Evolutionary conservation across 2,888 invertebrate genomes (phyloP), one percentile per base, ranked within the genome.

Genomic region (Marronus borbonicus): DNA sequence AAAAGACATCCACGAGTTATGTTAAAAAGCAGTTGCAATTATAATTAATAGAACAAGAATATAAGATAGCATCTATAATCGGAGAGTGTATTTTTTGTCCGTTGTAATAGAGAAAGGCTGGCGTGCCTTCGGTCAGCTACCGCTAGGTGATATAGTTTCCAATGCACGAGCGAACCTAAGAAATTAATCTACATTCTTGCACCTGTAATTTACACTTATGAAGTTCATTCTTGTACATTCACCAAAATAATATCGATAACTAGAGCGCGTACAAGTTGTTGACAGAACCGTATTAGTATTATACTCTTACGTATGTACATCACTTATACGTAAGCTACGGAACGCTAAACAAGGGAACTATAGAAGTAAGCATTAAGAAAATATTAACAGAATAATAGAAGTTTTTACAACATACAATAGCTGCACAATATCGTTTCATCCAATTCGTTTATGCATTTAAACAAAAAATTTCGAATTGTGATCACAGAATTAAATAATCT

Each of bases 131-230:
- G 84, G 82, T 84, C 82, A 82, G 85, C 84, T 85, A 84, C 84
- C 84, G 85, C 85, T 85, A 85, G 81, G 83, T 83, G 85, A 84
- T 85, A 85, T 82, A 83, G 83, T 84, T 84, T 85, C 81, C 80
- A 84, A 82, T 81, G 81, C 81, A 79, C 80, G 80, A 81, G 81
- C 76, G 77, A 81, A 79, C 82, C 79, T 77, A 77, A 78, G 82
- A 83, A 84, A 84, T 85, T 85, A 85, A 85, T 85, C 84, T 84
- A 84, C 84, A 85, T 85, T 85, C 85, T 85, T 84, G 84, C 84
- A 84, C 84, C 83, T 85, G 85, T 84, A 85, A 85, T 85, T 85
- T 85, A 84, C 85, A 85, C 85, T 84, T 84, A 80, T 80, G 80
- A 81, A 83, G 84, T 83, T 83, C 84, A 70, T 55, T 70, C 55